Evolutionary conservation across 1,140 invertebrate genomes (phyloP).

Genomic region (Belonocnema kinseyi): DNA sequence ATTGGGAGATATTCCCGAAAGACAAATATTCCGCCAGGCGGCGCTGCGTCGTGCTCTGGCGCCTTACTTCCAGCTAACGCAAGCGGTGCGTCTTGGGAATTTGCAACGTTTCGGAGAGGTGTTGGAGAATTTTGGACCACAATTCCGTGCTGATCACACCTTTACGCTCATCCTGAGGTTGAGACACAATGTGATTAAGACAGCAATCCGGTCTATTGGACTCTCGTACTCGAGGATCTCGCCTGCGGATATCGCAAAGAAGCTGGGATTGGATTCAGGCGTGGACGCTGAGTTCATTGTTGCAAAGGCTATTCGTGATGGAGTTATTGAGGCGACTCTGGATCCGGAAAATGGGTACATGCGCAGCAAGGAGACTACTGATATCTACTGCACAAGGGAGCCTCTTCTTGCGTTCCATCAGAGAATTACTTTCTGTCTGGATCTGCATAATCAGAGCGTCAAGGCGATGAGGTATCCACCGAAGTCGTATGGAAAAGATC

Average conservation of each 20-base stretch:
- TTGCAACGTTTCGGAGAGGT: conserved; percentile 96
- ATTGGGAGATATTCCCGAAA: conserved; percentile 97
- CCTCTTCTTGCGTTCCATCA: conserved; percentile 98
- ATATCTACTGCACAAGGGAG: conserved; percentile 98
- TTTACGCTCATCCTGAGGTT: conserved; percentile 96
- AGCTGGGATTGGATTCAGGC: conserved; percentile 94
- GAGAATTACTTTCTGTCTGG: conserved; percentile 97
- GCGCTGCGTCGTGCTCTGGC: conserved; percentile 90
- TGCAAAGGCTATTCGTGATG: conserved; percentile 99
- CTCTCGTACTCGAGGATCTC: conserved; percentile 98
- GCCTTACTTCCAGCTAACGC: conserved; percentile 98
- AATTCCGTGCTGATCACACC: conserved; percentile 93
- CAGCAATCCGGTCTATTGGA: conserved; percentile 97
- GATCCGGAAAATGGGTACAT: conserved; percentile 97
- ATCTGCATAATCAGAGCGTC: conserved; percentile 98
- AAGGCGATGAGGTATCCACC: conserved; percentile 99
- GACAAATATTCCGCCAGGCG: conserved; percentile 91
- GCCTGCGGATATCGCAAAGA: conserved; percentile 94
- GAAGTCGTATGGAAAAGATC: conserved; percentile 98
- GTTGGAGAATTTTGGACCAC: conserved; percentile 90
- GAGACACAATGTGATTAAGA: conserved; percentile 99
- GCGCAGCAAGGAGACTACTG: conserved; percentile 96
- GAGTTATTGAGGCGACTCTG: conserved; percentile 97
- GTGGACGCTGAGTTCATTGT: conserved; percentile 99
- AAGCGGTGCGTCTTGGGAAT: conserved; percentile 97